Evolutionary conservation across 1,140 invertebrate genomes (phyloP).

Genomic region (Pseudachorutes palmiensis): DNA sequence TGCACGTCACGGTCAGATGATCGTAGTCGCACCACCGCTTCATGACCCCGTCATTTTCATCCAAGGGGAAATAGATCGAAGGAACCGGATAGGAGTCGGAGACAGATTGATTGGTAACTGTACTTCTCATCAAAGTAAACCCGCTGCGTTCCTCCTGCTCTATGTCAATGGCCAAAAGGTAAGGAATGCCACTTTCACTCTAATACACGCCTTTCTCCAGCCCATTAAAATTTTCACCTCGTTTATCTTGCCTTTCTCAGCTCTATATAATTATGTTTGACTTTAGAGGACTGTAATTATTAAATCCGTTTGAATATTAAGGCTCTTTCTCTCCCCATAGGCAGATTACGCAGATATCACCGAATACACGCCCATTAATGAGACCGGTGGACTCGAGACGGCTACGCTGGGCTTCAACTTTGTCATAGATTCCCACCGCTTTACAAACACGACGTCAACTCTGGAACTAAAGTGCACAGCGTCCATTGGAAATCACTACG

Average conservation of each 20-base stretch:
- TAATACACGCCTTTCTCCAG: background rate
- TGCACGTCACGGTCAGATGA: background rate
- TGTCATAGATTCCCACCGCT: slow-evolving; percentile 36
- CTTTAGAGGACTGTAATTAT: background rate
- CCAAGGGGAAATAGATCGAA: background rate
- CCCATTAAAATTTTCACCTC: no score
- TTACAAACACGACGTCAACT: slow-evolving; percentile 31
- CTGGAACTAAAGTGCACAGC: slow-evolving; percentile 40
- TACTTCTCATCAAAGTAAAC: background rate
- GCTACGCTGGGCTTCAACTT: slow-evolving; percentile 38
- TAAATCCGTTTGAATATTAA: background rate
- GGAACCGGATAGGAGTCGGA: background rate
- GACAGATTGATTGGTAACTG: background rate
- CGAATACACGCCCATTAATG: slow-evolving; percentile 37
- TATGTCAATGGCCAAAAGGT: slow-evolving; percentile 15
- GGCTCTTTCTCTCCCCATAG: slow-evolving; percentile 13
- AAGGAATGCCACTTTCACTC: background rate
- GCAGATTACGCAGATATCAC: slow-evolving; percentile 36
- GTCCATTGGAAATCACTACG: slow-evolving; percentile 33
- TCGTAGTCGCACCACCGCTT: slow-evolving; percentile 4
- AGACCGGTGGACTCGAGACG: slow-evolving; percentile 39
- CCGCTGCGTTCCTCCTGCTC: background rate
- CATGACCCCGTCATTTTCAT: slow-evolving; percentile 5
- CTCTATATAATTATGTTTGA: background rate
- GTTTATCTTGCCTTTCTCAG: no score